These are phyloP conservation scores for Mythimna albipuncta DNA, from an alignment of 2,888 invertebrate genomes.

Conservation along the genomic window DNA sequence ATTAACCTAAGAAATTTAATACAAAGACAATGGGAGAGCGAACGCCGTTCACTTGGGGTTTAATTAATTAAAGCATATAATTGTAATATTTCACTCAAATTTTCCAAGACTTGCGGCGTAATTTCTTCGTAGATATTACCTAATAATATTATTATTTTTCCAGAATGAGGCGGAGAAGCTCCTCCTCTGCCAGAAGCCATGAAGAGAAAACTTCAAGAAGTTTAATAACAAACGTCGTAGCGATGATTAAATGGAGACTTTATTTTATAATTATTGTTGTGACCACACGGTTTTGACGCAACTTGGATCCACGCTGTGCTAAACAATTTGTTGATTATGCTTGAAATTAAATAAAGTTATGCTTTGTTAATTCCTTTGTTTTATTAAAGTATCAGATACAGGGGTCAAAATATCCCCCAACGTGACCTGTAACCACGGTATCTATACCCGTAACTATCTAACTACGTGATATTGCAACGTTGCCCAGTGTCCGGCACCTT, in stretches of 20 bases:
- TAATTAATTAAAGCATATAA: too few species aligned
- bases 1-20: too few species aligned
- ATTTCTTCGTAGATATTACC: not conserved
- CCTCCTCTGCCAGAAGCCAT: slow-evolving; percentile 85
- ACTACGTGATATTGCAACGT: too few species aligned
- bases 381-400: not conserved
- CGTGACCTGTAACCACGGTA: too few species aligned
- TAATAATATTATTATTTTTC: slow-evolving; percentile 38
- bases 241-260: slow-evolving; percentile 44
- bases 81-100: not conserved
- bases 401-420: too few species aligned
- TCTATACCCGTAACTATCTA: too few species aligned
- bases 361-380: slow-evolving; percentile 24
- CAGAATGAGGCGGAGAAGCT: slow-evolving; percentile 87
- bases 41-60: too few species aligned
- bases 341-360: slow-evolving; percentile 26
- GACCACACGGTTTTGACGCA: slow-evolving; percentile 39
- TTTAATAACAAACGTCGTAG: slow-evolving; percentile 32
- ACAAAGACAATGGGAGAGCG: too few species aligned
- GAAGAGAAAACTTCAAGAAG: slow-evolving; percentile 60
- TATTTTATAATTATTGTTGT: slow-evolving; percentile 49
- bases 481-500: too few species aligned
- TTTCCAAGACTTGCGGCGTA: not conserved
- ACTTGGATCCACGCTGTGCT: slow-evolving; percentile 31
- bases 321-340: slow-evolving; percentile 20